Base-by-base conservation (phyloP, 2,888 invertebrate genomes). In the Campoletis raptor region DNA sequence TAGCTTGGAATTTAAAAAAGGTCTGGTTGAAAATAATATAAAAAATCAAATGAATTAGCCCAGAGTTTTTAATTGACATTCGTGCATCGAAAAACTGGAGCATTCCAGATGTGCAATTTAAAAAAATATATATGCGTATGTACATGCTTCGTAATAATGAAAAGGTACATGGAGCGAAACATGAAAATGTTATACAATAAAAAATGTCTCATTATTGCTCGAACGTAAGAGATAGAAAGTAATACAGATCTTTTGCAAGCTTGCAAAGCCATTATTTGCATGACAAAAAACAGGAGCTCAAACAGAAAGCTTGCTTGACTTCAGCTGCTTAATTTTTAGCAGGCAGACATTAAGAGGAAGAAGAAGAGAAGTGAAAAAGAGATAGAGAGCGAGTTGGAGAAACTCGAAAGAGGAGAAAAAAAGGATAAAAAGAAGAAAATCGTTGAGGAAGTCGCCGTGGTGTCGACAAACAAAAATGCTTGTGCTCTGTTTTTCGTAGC, bases 401-500 rank as follows among this genome's bases (percentile, higher is more conserved):
- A 70, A 42, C 24, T 37, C 10, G 42, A 36, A 57, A 57, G 67
- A 54, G 64, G 45, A 69, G 6, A 79, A 45, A 61, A 12, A 81
- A 67, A 78, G 15, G 36, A 8, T 37, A 15, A 52, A 48, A 5
- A 76, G 69, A 30, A 30, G 42, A 83, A 79, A 79, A 82, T 77
- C 36, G 83, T 24, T 69, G 79, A 77, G 81, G 10, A 77, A 73
- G 77, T 80, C 80, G 83, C 67, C 69, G 57, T 48, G 80, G 30
- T 72, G 73, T 83, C 83, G 83, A 40, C 80, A 80, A 82, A 83
- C 77, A 76, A 80, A 69, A 84, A 61, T 30, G 48, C 77, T 21
- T 24, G 81, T 77, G 80, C 83, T 86, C 81, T 77, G 48, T 77
- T 86, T 86, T 86, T 86, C 81, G 78, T 78, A 66, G 72, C 66